A percentile compares a stretch with the other conserved stretches of the same genome.
These are phyloP conservation scores for Morelia viridis DNA, from an alignment of 2,797 vertebrate species.

Conservation along the genomic window DNA sequence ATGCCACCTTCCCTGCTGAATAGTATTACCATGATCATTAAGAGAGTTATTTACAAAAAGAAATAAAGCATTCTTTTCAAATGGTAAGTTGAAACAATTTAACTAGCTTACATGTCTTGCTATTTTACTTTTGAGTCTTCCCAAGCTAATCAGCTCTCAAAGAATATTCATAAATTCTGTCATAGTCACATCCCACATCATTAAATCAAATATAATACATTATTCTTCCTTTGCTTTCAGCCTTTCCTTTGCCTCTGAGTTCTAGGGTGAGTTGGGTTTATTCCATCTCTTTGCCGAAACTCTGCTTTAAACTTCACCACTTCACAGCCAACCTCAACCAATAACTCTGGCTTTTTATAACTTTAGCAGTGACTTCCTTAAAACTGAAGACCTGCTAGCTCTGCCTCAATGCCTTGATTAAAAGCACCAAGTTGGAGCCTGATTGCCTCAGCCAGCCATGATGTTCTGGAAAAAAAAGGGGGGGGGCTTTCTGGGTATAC, in stretches of 20 bases:
- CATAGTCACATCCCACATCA: not conserved
- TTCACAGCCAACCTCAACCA: not conserved
- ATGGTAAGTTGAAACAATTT: not conserved
- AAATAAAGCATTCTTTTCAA: not conserved
- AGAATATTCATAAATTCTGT: not conserved
- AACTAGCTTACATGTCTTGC: not conserved
- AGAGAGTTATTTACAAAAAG: not conserved
- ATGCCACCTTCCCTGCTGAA: not conserved
- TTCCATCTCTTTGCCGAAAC: not conserved
- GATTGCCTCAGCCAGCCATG: not conserved
- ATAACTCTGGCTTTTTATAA: not conserved
- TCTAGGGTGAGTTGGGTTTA: not conserved
- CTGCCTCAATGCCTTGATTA: not conserved
- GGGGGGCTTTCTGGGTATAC: not conserved
- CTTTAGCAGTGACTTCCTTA: not conserved
- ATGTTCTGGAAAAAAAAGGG: not conserved
- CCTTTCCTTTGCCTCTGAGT: not conserved
- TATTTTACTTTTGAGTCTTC: not conserved
- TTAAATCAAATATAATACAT: not conserved
- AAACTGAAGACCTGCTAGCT: not conserved
- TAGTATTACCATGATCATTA: not conserved
- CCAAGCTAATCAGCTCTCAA: not conserved
- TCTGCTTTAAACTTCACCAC: not conserved
- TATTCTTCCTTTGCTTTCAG: not conserved
- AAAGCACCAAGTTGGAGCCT: not conserved